Base-by-base conservation (phyloP, 2,797 vertebrate genomes). In the Sebastes nivosus region DNA sequence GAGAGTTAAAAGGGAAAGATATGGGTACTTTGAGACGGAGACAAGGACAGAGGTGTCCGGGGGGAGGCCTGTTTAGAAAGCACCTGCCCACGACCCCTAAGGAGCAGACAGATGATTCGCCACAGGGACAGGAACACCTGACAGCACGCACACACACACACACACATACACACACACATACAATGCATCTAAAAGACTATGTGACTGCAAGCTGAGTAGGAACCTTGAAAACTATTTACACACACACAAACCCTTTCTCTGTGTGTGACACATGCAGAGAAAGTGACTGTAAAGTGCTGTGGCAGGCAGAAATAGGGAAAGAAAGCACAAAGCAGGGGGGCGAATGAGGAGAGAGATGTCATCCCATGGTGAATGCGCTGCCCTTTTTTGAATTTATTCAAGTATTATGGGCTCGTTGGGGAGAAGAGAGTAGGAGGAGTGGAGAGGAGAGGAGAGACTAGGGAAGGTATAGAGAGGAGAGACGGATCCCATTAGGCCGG, bases 71-170 rank as follows among this genome's bases (percentile, higher is more conserved):
- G 89, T 87, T 84, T 82, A 79, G 84, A 91, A 90, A 91, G 67
- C 86, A 79, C 85, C 91, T 90, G 89, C 73, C 16, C 16, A 77
- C 30, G 24, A 78, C 85, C 88, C 83, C 87, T 52, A 42, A 85
- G 86, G 83, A 87, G 86, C 81, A 73, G 87, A 91, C 88, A 90
- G 89, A 90, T 90, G 88, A 92, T 85, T 82, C 67, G 27, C 87
- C 82, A 79, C 79, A 65, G 90, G 87, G 81, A 72, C 63, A 32
- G 32, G 70, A 65, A 22, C 18, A 42, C 42, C 83, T 86, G 82
- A 89, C 82, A 87, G 61, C 71, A 61, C 36, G 0, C 84, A 27
- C 50, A 22, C 61, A 18, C 54, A 36, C 34, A 29, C 79, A 52
- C 27, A 5, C 27, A 57, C 72, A 34, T 82, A 30, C 79, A 58